Evolutionary conservation across 2,797 vertebrate species (phyloP).

Genomic region (Myioborus melanocephalus): DNA sequence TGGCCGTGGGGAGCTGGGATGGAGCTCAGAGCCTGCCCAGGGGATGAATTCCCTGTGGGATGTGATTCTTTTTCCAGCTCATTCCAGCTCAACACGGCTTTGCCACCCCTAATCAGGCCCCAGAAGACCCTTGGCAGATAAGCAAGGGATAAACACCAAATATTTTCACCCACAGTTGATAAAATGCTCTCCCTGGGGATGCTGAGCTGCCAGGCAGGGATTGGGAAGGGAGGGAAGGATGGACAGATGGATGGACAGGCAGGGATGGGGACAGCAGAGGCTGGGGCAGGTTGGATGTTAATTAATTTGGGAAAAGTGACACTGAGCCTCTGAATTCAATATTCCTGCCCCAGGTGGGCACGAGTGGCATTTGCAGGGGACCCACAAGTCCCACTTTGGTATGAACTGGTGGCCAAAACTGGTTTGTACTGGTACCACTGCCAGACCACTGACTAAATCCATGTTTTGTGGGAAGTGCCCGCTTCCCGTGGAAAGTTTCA

Average conservation of each 20-base stretch:
- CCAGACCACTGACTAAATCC: not conserved
- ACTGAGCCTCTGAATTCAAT: not conserved
- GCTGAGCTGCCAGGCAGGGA: not conserved
- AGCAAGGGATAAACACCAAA: not conserved
- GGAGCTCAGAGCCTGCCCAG: rapidly evolving
- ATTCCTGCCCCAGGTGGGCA: not conserved
- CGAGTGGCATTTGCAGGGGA: rapidly evolving
- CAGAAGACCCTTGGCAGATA: not conserved
- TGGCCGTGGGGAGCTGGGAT: rapidly evolving
- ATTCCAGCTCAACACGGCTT: not conserved
- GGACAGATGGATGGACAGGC: rapidly evolving
- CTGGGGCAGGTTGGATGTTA: not conserved
- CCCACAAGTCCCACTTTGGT: rapidly evolving
- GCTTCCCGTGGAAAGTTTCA: constrained; percentile 46
- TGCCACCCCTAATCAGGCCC: not conserved
- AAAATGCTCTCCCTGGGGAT: not conserved
- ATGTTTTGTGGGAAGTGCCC: not conserved
- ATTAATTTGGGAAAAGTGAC: not conserved
- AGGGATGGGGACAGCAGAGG: not conserved
- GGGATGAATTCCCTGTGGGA: not conserved
- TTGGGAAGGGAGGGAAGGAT: not conserved
- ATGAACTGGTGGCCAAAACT: not conserved
- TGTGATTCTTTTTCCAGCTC: rapidly evolving
- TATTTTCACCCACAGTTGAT: not conserved
- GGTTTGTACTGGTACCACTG: not conserved